phyloP scores from a whole-genome alignment of 2,797 vertebrate species.

The Oryzias sinensis region DNA sequence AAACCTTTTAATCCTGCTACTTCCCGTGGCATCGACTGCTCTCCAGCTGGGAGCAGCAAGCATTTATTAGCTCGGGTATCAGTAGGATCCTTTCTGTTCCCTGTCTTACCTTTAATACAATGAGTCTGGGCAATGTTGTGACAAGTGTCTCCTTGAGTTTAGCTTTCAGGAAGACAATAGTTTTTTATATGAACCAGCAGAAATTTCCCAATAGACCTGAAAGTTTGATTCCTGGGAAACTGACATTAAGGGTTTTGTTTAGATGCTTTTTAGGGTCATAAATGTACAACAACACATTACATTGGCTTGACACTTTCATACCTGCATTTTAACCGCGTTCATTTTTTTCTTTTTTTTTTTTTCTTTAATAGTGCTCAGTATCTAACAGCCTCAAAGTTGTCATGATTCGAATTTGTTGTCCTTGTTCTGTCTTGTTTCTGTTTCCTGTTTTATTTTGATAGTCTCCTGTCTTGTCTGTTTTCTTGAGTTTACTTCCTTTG shows the following conservation, averaged over 20 bases:
- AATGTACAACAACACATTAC: too few relatives aligned
- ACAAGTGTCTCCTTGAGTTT: conserved; percentile 26
- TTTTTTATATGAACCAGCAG: not conserved
- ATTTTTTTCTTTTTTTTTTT: too few relatives aligned
- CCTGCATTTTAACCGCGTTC: too few relatives aligned
- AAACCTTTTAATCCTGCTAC: conserved; percentile 62
- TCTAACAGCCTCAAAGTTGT: too few relatives aligned
- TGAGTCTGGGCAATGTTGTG: conserved; percentile 28
- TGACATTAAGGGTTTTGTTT: not conserved
- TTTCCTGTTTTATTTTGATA: too few relatives aligned
- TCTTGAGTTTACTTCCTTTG: too few relatives aligned
- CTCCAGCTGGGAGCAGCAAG: conserved; percentile 62
- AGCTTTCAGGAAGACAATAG: conserved; percentile 15
- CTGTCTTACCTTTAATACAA: conserved; percentile 43
- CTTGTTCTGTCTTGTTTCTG: too few relatives aligned
- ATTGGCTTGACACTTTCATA: too few relatives aligned
- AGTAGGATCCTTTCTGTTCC: conserved; percentile 47
- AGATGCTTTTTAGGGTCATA: not conserved
- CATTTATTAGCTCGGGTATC: conserved; percentile 64
- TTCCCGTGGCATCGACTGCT: conserved; percentile 49
- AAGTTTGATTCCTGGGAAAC: not conserved
- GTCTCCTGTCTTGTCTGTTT: too few relatives aligned
- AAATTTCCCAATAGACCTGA: not conserved
- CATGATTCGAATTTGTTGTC: too few relatives aligned
- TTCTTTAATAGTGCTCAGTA: too few relatives aligned